phyloP scores from a whole-genome alignment of 2,113 vertebrate genomes.

The Barnardius zonarius region DNA sequence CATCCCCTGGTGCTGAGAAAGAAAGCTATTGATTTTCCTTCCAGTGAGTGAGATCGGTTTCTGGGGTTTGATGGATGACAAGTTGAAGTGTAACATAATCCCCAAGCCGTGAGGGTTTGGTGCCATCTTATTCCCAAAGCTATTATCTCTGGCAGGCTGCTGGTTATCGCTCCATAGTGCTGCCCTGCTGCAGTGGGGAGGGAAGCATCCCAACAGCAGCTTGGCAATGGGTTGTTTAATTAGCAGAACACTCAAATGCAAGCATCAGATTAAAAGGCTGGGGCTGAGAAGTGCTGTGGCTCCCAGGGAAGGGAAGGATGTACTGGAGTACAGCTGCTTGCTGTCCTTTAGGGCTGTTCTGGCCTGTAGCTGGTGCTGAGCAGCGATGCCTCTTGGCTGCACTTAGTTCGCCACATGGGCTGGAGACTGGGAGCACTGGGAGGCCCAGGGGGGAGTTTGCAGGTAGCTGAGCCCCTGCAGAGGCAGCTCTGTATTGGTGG shows the following conservation, averaged over 20 bases:
- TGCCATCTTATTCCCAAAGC: conserved; percentile 29
- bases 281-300: background rate
- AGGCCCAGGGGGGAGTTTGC: background rate
- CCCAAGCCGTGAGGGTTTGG: conserved; percentile 2
- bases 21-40: conserved; percentile 69
- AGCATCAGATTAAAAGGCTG: background rate
- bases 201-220: background rate
- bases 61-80: conserved; percentile 66
- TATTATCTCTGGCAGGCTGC: conserved; percentile 33
- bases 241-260: conserved; percentile 8
- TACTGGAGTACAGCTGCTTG: background rate
- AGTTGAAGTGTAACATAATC: conserved; percentile 52
- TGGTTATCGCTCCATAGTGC: background rate
- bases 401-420: background rate
- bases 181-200: background rate
- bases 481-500: background rate
- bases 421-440: background rate
- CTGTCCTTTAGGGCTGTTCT: background rate
- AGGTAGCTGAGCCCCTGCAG: background rate
- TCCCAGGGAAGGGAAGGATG: background rate
- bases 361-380: background rate
- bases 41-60: conserved; percentile 39
- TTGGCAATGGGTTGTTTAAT: conserved; percentile 21
- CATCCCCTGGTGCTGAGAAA: conserved; percentile 57
- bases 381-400: background rate